These are phyloP conservation scores for Cerastis leucographa DNA, from an alignment of 2,888 invertebrate genomes.

Conservation along the genomic window DNA sequence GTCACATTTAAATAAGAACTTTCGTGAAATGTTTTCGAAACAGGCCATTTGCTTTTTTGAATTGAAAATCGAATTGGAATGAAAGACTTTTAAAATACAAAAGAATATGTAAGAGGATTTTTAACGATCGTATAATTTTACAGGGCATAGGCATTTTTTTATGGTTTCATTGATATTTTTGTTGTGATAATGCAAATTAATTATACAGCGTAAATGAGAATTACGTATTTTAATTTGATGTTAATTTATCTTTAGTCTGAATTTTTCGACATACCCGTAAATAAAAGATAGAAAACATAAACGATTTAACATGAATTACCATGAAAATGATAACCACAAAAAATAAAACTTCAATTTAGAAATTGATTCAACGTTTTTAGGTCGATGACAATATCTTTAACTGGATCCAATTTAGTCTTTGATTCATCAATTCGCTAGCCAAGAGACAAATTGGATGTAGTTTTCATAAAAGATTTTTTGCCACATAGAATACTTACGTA, in stretches of 20 bases:
- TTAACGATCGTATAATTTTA: slow-evolving; percentile 14
- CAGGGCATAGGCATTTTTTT: not conserved
- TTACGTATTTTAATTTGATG: not conserved
- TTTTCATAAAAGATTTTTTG: slow-evolving; percentile 27
- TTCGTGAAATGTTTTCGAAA: slow-evolving; percentile 32
- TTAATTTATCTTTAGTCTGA: not conserved
- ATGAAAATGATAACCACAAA: not conserved
- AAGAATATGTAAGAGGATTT: slow-evolving; percentile 11
- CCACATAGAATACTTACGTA: slow-evolving; percentile 4
- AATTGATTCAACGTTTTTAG: slow-evolving; percentile 44
- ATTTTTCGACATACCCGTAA: not conserved
- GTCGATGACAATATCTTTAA: slow-evolving; percentile 43
- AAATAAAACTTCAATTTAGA: not conserved
- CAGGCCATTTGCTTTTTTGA: slow-evolving; percentile 26
- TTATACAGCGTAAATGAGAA: not conserved
- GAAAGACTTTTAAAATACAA: slow-evolving; percentile 14
- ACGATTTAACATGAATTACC: not conserved
- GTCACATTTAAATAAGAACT: slow-evolving; percentile 52
- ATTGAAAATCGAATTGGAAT: slow-evolving; percentile 43
- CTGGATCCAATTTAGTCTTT: slow-evolving; percentile 47
- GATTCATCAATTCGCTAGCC: slow-evolving; percentile 44
- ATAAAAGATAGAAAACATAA: not conserved
- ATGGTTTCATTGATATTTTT: not conserved
- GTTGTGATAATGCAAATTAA: slow-evolving; percentile 7
- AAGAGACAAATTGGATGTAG: slow-evolving; percentile 38